These are phyloP conservation scores for Indicator maculatus DNA, from an alignment of 2,113 vertebrate species.

Conservation along the genomic window DNA sequence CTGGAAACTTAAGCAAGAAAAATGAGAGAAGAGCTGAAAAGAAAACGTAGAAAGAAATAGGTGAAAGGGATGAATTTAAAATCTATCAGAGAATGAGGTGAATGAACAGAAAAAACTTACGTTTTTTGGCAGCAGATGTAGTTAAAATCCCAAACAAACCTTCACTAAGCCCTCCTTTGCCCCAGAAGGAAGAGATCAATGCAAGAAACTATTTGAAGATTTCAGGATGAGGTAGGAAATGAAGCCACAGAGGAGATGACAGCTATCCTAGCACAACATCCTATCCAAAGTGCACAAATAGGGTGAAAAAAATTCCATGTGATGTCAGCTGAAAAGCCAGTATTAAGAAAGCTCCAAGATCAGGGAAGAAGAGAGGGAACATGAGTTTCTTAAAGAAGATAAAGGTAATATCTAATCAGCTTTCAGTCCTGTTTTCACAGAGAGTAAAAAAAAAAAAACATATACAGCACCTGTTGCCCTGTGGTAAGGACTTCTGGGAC, in stretches of 20 bases:
- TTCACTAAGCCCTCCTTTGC: not conserved
- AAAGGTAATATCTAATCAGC: not conserved
- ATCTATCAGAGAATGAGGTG: not conserved
- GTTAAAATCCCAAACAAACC: not conserved
- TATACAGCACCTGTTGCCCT: not conserved
- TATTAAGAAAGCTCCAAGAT: not conserved
- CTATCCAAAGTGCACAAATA: not conserved
- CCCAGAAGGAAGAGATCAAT: not conserved
- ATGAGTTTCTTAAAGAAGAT: not conserved
- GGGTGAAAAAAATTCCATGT: not conserved
- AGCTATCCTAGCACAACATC: not conserved
- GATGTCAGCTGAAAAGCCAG: not conserved
- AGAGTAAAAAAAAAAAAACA: not conserved
- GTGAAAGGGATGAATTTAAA: not conserved
- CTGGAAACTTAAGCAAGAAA: not conserved
- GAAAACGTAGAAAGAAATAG: not conserved
- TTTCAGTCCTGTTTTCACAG: not conserved
- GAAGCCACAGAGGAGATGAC: not conserved
- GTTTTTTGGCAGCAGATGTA: not conserved
- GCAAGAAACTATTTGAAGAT: not conserved
- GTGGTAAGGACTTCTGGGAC: not conserved
- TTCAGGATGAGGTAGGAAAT: not conserved
- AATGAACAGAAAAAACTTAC: not conserved
- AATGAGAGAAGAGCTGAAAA: not conserved
- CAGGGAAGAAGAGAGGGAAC: not conserved